These are phyloP conservation scores for Ciona savignyi DNA, from an alignment of 23 tunicate species.

Conservation along the genomic window DNA sequence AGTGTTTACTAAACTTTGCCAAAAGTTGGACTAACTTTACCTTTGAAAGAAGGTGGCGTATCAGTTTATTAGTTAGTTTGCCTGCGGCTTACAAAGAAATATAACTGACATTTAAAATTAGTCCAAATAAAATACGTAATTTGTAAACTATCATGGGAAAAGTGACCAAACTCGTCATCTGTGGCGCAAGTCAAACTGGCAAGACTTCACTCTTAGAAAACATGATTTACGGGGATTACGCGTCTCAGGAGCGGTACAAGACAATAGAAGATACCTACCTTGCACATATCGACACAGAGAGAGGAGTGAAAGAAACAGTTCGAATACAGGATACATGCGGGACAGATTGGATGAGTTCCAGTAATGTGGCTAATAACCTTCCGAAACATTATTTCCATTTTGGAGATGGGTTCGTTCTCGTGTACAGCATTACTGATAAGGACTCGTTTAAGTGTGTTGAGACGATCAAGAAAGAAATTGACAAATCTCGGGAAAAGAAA, in stretches of 20 bases:
- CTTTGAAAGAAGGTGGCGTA: no score
- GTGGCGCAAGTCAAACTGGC: slow-evolving; percentile 76
- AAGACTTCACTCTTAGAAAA: slow-evolving; percentile 69
- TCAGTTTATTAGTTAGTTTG: no score
- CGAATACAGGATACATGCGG: slow-evolving; percentile 77
- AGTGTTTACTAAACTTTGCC: no score
- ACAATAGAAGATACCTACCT: slow-evolving; percentile 83
- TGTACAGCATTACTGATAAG: slow-evolving; percentile 52
- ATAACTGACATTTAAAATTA: no score
- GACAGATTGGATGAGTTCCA: slow-evolving; percentile 30
- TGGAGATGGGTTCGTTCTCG: slow-evolving; percentile 88
- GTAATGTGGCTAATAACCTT: background rate
- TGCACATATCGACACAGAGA: slow-evolving; percentile 84
- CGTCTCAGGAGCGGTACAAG: slow-evolving; percentile 18
- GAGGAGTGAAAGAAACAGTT: slow-evolving; percentile 89
- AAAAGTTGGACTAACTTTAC: no score
- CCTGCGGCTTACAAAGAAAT: no score
- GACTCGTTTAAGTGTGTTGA: slow-evolving; percentile 73
- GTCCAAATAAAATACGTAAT: no score
- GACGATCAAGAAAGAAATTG: slow-evolving; percentile 80
- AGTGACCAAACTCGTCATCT: slow-evolving; percentile 49
- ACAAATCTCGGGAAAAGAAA: slow-evolving; percentile 65
- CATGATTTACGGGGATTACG: slow-evolving; percentile 75
- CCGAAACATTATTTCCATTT: slow-evolving; percentile 77
- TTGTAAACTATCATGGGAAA: no score